Evolutionary conservation across 1,140 invertebrate species (phyloP).

Genomic region (Bombus terrestris): DNA sequence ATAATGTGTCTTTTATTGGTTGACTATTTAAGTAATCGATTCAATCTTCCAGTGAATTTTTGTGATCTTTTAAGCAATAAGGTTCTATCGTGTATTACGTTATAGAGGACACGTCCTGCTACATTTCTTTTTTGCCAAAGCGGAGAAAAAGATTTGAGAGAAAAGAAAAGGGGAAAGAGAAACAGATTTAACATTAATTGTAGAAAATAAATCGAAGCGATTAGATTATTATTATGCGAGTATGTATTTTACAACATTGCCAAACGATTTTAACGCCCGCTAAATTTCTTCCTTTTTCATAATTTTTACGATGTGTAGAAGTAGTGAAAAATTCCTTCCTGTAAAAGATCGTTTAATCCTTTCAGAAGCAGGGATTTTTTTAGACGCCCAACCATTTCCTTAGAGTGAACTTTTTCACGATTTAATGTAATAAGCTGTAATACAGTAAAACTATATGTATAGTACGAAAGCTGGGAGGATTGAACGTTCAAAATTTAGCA

Average conservation of each 20-base stretch:
- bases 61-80: not conserved
- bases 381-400: too few species aligned
- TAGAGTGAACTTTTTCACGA: conserved; percentile 27
- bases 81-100: conserved; percentile 15
- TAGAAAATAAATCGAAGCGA: conserved; percentile 35
- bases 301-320: conserved; percentile 27
- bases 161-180: not conserved
- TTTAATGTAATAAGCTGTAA: conserved; percentile 16
- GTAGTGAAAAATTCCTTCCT: not conserved
- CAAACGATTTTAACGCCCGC: conserved; percentile 38
- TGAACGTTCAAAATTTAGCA: conserved; percentile 15
- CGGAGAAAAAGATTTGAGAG: not conserved
- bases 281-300: conserved; percentile 38
- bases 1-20: not conserved
- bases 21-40: not conserved
- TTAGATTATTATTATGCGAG: conserved; percentile 31
- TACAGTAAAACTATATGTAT: not conserved
- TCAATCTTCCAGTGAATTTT: not conserved
- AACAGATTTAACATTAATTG: conserved; percentile 38
- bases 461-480: conserved; percentile 19
- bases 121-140: not conserved
- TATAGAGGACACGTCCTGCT: not conserved
- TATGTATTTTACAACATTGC: conserved; percentile 46
- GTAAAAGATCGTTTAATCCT: conserved; percentile 31
- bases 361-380: not conserved